Percentiles rank a stretch among this genome's conserved stretches.
Evolutionary conservation across 64 coral and sea anemone species (phyloP).

Genomic region (Platygyra sinensis): DNA sequence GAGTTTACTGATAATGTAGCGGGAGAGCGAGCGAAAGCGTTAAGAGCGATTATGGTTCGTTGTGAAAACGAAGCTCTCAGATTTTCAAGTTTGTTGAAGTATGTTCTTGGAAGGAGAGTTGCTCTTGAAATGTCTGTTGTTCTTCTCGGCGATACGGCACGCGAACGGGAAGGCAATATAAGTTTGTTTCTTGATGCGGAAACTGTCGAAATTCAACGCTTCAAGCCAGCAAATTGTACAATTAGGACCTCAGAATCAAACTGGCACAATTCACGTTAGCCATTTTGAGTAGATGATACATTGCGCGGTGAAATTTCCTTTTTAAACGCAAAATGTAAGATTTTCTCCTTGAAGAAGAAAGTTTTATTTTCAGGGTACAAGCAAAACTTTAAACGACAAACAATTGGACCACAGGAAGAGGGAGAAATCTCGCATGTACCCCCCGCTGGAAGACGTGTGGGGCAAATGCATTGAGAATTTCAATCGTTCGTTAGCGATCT

Average conservation of each 20-base stretch:
- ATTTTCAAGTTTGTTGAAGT: constrained; percentile 24
- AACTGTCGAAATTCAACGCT: not conserved
- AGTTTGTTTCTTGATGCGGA: not conserved
- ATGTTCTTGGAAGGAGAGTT: not conserved
- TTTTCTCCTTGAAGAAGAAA: not conserved
- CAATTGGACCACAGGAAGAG: not conserved
- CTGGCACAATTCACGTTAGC: not conserved
- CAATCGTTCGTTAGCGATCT: not conserved
- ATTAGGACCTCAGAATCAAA: constrained; percentile 2
- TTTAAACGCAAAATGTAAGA: not conserved
- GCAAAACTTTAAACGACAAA: not conserved
- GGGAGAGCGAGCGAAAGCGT: not conserved
- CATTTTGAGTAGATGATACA: not conserved
- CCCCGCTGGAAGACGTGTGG: not conserved
- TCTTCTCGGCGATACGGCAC: not conserved
- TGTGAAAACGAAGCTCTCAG: constrained; percentile 33
- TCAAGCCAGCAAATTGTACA: not conserved
- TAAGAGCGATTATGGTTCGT: not conserved
- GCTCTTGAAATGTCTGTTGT: not conserved
- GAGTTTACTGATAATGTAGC: not conserved
- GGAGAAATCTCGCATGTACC: not conserved
- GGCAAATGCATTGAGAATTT: not conserved
- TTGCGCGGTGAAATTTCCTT: not conserved
- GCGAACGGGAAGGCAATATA: not conserved
- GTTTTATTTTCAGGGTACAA: not conserved